Base-by-base conservation (phyloP, 2,797 vertebrate species). In the Sardinella longiceps region DNA sequence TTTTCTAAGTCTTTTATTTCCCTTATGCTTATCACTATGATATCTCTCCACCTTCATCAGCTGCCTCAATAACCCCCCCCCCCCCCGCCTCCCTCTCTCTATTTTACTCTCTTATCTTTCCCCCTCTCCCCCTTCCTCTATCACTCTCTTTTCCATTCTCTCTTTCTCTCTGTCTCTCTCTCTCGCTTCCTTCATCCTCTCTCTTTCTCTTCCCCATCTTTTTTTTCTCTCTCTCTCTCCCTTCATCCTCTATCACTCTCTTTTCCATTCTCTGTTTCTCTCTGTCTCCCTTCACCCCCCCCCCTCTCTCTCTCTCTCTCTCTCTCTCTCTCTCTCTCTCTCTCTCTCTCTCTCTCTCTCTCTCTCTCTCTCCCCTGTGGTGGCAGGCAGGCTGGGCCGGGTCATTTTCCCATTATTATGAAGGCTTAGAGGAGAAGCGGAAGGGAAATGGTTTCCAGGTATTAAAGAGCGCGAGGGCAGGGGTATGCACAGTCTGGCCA, bases 391-490 rank as follows among this genome's bases (percentile, higher is more conserved):
- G n/a, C n/a, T n/a, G n/a, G 58, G 58, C 58, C n/a, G 25, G 60
- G 60, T 30, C 60, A 63, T 63, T 12, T 63, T 63, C 60, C 60
- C 60, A 63, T 63, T 63, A 63, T 63, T 63, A 30, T 63, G 60
- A 28, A 56, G 58, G 58, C 58, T 28, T 10, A 63, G 60, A 30
- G 60, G 60, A 30, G 60, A 63, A 56, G 6, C 60, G 60, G 60
- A 63, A 63, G 60, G 25, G 60, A 63, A 63, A 63, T 63, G 60
- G 60, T 30, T 63, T 63, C 60, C 60, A 63, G 60, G 60, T 63
- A 63, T 63, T 63, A 63, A 63, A 63, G 60, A 63, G 60, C 11
- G 60, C 11, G 58, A 25, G 58, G n/a, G n/a, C 53, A 56, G 25
- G 58, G 58, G 58, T 60, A 60, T 60, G 58, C n/a, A 25, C n/a